Conservation (phyloP, 1,140 invertebrate genomes). For the Tetramorium parvispinum region DNA sequence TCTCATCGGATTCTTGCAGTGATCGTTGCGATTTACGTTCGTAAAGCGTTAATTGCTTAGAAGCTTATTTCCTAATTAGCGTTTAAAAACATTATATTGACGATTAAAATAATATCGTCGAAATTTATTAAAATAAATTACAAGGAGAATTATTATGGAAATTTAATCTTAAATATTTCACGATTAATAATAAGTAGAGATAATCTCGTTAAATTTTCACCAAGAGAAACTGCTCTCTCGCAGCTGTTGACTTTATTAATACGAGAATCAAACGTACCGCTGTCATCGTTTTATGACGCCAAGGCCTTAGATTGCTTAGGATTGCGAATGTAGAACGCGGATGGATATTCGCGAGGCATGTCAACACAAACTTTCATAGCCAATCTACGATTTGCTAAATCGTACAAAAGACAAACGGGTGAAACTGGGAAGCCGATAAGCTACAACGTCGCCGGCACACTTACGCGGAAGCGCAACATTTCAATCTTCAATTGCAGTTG, state of each 20-base stretch:
- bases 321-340: constrained; percentile 39
- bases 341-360: constrained; percentile 32
- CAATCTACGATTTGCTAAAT: constrained; percentile 35
- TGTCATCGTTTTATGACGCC: constrained; percentile 18
- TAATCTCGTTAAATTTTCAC: constrained; percentile 37
- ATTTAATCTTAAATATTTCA: constrained; percentile 5
- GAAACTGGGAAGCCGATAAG: constrained; percentile 3
- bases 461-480: constrained; percentile 22
- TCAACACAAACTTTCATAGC: constrained; percentile 44
- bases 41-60: background rate
- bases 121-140: background rate
- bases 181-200: background rate
- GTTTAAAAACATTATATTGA: background rate
- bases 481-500: constrained; percentile 37
- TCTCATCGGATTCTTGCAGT: constrained; percentile 27
- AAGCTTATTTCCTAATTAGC: background rate
- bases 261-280: constrained; percentile 13
- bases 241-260: constrained; percentile 37
- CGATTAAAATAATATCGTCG: background rate
- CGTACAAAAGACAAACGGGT: constrained; percentile 37
- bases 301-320: background rate
- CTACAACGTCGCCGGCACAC: constrained; percentile 5
- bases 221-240: constrained; percentile 31
- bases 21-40: background rate
- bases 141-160: background rate